Percentiles rank a stretch among this genome's conserved stretches.
Evolutionary conservation across 2,797 vertebrate genomes (phyloP).

Genomic region (Bucorvus abyssinicus): DNA sequence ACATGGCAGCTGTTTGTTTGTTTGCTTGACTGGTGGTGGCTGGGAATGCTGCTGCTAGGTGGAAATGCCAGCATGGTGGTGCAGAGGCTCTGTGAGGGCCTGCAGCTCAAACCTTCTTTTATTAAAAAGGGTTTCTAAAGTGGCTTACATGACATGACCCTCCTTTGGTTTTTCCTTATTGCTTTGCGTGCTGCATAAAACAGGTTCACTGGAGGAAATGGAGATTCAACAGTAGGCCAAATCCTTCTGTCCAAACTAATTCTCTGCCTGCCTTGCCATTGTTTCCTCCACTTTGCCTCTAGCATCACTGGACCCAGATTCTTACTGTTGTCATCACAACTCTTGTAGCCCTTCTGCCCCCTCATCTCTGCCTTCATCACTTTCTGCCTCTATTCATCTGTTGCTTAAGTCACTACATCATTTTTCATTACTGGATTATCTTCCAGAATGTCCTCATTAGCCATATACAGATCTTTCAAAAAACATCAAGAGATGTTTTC

Average conservation of each 20-base stretch:
- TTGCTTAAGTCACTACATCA: not conserved
- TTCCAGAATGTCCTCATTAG: not conserved
- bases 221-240: not conserved
- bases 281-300: not conserved
- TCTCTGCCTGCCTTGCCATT: not conserved
- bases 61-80: not conserved
- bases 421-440: not conserved
- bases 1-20: not conserved
- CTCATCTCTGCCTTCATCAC: not conserved
- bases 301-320: not conserved
- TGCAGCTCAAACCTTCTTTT: not conserved
- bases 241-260: not conserved
- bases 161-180: not conserved
- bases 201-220: not conserved
- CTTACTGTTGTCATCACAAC: not conserved
- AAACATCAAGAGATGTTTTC: not conserved
- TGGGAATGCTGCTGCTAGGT: not conserved
- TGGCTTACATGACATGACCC: not conserved
- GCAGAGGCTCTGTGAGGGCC: not conserved
- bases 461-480: not conserved
- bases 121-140: not conserved
- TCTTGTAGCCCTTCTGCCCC: not conserved
- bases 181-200: not conserved
- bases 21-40: not conserved
- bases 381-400: not conserved